phyloP scores from a whole-genome alignment of 2,113 vertebrate species.

The Elaphurus davidianus region DNA sequence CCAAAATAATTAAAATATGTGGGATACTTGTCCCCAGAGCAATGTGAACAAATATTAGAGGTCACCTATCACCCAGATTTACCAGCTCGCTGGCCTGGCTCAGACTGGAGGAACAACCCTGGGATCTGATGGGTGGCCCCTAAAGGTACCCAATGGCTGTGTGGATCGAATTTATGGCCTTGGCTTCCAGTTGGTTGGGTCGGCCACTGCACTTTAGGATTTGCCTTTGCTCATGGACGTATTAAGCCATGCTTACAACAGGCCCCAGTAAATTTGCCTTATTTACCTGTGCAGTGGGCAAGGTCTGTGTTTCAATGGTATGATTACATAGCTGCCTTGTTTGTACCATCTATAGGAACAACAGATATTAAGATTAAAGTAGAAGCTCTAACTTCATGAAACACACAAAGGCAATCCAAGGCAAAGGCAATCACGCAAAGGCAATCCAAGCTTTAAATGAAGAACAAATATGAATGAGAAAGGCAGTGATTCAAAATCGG shows the following conservation, averaged over 20 bases:
- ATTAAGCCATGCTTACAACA: background rate
- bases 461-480: background rate
- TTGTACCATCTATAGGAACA: background rate
- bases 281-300: background rate
- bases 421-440: background rate
- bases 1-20: background rate
- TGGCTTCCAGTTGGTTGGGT: background rate
- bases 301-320: background rate
- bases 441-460: background rate
- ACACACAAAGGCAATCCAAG: background rate
- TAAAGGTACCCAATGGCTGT: background rate
- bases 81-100: background rate
- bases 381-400: background rate
- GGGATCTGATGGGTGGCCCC: background rate
- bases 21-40: background rate
- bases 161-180: background rate
- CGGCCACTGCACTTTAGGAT: accelerated
- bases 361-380: background rate
- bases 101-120: background rate
- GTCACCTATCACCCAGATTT: background rate
- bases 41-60: background rate
- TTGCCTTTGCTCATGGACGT: background rate
- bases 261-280: background rate
- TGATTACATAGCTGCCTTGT: background rate
- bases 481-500: background rate